A percentile compares a stretch with the other conserved stretches of the same genome.
Evolutionary conservation across 1,140 invertebrate species (phyloP).

Genomic region (Bombus turneri): DNA sequence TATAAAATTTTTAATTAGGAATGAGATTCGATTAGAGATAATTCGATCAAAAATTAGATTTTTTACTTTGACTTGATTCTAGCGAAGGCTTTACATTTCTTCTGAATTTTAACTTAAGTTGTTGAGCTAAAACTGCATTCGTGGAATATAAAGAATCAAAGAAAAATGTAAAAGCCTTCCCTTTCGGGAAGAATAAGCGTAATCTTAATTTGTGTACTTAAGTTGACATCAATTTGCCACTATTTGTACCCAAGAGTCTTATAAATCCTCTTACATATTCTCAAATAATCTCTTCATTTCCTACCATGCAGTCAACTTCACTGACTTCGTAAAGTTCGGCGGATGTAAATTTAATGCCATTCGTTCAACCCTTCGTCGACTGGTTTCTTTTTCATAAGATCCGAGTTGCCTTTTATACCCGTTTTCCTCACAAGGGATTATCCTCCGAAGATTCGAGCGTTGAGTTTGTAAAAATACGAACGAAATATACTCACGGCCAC

Average conservation of each 20-base stretch:
- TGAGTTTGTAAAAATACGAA: conserved; percentile 17
- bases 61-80: too few species aligned
- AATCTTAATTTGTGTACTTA: neutral
- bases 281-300: neutral
- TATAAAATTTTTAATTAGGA: too few species aligned
- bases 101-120: too few species aligned
- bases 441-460: neutral
- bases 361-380: neutral
- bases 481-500: conserved; percentile 93
- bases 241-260: neutral
- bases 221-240: neutral
- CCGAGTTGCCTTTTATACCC: too few species aligned
- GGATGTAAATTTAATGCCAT: neutral
- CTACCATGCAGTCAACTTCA: too few species aligned
- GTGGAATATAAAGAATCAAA: too few species aligned
- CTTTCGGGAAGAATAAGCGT: neutral
- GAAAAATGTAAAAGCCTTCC: too few species aligned
- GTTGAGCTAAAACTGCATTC: too few species aligned
- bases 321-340: neutral
- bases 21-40: too few species aligned
- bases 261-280: neutral
- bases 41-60: too few species aligned
- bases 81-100: too few species aligned
- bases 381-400: neutral
- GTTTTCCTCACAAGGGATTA: neutral